Base-by-base conservation (phyloP, 2,113 vertebrate genomes). In the Eleginops maclovinus region DNA sequence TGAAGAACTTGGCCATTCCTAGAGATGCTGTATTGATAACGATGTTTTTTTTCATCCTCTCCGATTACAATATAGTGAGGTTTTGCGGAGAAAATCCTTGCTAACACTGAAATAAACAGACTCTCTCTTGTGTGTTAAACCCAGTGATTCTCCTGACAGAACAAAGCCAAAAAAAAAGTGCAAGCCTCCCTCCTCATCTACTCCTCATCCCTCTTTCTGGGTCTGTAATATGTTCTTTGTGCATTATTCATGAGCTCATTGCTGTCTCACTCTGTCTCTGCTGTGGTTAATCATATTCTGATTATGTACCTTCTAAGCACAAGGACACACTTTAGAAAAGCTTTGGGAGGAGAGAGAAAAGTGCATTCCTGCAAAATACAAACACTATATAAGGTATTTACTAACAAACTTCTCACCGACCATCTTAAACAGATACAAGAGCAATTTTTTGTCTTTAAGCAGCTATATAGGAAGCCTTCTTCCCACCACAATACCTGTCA, bases 211-310 rank as follows among this genome's bases (percentile, higher is more conserved):
- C 2, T 41, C 56, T 36, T 6, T 66, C 58, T 24, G 26, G n/a
- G 62, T 54, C 59, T 69, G 62, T 71, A 47, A 76, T 67, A 75
- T 78, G 44, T 16, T 58, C 22, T 79, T 43, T 66, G 61, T 83
- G 67, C 62, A 79, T 86, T 87, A 87, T 91, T 90, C 75, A 91
- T 89, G 80, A 76, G 64, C 76, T 75, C 49, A 11, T 75, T n/a
- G 46, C 66, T 61, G 63, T 81, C 69, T 82, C 46, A 26, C 41
- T 72, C 67, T 55, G 19, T 53, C 24, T 59, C 47, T 21, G 66
- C 36, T 51, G 70, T 50, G 60, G 60, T 69, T 68, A 78, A 89
- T 83, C 77, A 77, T 46, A 68, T 70, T 82, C 72, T 59, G 36
- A 81, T 58, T 46, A 60, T 69, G 41, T 59, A 77, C 40, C 70